Evolutionary conservation across 1,140 invertebrate species (phyloP).

Genomic region (Lordiphosa collinella): DNA sequence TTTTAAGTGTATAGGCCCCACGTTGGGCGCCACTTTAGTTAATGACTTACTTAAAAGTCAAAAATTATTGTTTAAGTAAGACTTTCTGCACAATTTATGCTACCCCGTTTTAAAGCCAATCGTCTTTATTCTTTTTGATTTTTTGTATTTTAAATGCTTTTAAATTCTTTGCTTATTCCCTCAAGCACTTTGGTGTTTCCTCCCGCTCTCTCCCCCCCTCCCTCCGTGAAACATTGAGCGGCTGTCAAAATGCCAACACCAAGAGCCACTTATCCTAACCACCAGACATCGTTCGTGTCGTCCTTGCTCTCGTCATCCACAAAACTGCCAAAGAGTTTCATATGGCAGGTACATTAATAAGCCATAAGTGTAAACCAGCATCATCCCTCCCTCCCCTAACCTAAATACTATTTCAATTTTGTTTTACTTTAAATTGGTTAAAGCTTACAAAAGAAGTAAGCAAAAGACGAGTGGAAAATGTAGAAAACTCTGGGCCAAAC

Average conservation of each 20-base stretch:
- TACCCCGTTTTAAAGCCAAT: no score
- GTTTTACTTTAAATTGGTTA: constrained; percentile 37
- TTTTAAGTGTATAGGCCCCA: no score
- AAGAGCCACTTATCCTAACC: not conserved
- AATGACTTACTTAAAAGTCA: no score
- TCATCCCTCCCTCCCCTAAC: not conserved
- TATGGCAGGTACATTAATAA: constrained; percentile 3
- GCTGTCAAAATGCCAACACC: constrained; percentile 6
- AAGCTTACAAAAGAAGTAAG: constrained; percentile 1
- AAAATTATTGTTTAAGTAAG: no score
- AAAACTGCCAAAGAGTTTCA: constrained; percentile 1
- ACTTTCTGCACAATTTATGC: no score
- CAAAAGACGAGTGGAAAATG: not conserved
- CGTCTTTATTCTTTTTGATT: not conserved
- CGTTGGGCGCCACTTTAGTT: no score
- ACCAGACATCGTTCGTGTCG: not conserved
- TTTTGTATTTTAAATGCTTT: not conserved
- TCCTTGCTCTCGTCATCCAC: constrained; percentile 1
- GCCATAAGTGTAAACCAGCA: constrained; percentile 2
- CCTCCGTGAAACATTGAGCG: not conserved
- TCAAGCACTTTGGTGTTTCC: not conserved
- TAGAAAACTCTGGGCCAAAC: constrained; percentile 17
- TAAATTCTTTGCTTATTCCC: no score
- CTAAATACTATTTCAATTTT: constrained; percentile 7
- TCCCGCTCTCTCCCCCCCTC: not conserved